These are phyloP conservation scores for Trachymyrmex septentrionalis DNA, from an alignment of 1,140 invertebrate genomes.

Conservation along the genomic window DNA sequence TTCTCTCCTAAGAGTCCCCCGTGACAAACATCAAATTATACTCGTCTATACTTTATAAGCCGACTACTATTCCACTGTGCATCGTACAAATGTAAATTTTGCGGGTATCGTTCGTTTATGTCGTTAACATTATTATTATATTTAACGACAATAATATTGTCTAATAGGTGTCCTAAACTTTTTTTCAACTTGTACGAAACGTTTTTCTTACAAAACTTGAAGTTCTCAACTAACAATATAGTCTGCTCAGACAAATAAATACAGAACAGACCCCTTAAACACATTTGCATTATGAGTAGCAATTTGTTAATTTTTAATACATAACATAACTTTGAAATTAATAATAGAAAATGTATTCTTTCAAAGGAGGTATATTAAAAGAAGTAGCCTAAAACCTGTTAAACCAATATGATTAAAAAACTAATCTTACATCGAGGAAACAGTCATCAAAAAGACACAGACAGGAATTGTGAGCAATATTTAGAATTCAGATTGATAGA, in stretches of 20 bases:
- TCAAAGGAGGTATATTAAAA: neutral
- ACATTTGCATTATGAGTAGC: neutral
- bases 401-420: neutral
- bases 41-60: slow-evolving; percentile 2
- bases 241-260: neutral
- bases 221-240: neutral
- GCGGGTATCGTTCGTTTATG: slow-evolving; percentile 14
- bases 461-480: neutral
- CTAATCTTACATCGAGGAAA: neutral
- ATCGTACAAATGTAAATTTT: slow-evolving; percentile 36
- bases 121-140: neutral
- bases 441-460: neutral
- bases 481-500: neutral
- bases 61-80: slow-evolving; percentile 22
- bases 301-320: neutral
- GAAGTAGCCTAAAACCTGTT: neutral
- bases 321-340: neutral
- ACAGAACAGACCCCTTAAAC: neutral
- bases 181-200: neutral
- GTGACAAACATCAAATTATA: slow-evolving; percentile 27
- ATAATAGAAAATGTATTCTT: neutral
- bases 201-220: neutral
- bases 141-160: neutral
- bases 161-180: neutral
- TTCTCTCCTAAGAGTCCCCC: slow-evolving; percentile 6